Percentiles rank a stretch among this genome's conserved stretches.
These are phyloP conservation scores for Spatulosminthurus flaviceps DNA, from an alignment of 2,888 invertebrate species.

Conservation along the genomic window DNA sequence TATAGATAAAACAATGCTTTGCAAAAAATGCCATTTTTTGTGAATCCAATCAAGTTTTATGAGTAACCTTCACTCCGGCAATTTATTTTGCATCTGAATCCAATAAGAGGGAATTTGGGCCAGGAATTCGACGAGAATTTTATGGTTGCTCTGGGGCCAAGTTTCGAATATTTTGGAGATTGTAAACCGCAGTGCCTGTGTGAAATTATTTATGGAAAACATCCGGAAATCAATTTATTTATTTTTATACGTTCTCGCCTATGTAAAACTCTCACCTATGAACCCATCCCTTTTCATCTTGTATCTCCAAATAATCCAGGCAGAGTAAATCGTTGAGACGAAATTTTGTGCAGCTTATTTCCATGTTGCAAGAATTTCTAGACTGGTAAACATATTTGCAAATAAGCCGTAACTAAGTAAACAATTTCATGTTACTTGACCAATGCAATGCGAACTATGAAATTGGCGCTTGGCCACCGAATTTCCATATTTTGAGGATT, in stretches of 20 bases:
- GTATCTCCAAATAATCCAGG: slow-evolving; percentile 37
- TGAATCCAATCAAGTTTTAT: neutral
- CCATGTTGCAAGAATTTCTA: slow-evolving; percentile 16
- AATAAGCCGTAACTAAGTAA: too few species aligned
- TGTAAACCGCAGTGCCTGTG: slow-evolving; percentile 3
- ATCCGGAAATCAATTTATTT: too few species aligned
- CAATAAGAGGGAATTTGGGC: slow-evolving; percentile 19
- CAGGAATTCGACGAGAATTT: neutral
- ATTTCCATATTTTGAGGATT: too few species aligned
- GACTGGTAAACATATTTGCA: neutral
- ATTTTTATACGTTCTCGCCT: neutral
- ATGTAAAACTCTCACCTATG: too few species aligned
- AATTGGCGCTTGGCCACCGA: too few species aligned
- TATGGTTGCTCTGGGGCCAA: neutral
- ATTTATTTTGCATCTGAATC: slow-evolving; percentile 30
- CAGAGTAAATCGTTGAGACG: slow-evolving; percentile 38
- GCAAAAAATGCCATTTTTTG: neutral
- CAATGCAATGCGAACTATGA: too few species aligned
- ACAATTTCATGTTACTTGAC: too few species aligned
- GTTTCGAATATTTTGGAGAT: neutral
- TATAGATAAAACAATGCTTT: slow-evolving; percentile 13
- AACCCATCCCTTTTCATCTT: neutral
- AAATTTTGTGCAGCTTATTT: slow-evolving; percentile 36
- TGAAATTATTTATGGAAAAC: neutral
- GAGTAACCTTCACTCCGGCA: slow-evolving; percentile 14